Evolutionary conservation across 1,140 invertebrate species (phyloP), one percentile per base, ranked within the genome.

Genomic region (Bombus sibiricus): DNA sequence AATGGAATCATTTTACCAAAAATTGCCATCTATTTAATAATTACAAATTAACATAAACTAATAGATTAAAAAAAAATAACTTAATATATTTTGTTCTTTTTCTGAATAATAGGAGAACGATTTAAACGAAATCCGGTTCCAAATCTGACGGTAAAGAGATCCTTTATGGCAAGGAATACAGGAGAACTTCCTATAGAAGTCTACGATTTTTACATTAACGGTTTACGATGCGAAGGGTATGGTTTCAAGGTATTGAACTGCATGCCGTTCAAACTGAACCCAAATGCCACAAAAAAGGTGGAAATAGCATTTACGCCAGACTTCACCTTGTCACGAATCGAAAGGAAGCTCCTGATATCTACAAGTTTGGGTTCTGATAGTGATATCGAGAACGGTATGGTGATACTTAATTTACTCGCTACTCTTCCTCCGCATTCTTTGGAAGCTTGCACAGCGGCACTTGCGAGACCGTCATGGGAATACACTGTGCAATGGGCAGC

Each of bases 251-350:
- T 99, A 34, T 94, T 98, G 37, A 97, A 99, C 91, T 99, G 99
- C 94, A 95, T 96, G 41, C 96, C 97, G 18, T 98, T 99, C 93
- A 95, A 96, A 66, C 95, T 99, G 62, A 94, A 95, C 80, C 98
- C 98, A 28, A 99, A 99, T 94, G 96, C 96, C 18, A 97, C 97
- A n/a, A 96, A 96, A 89, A 97, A 97, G 93, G 97, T 99, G 47
- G 98, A 99, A 91, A 98, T 99, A 89, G 97, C 98, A 80, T 99
- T 99, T 94, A 98, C 98, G 1, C 97, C 99, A 13, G 99, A 99
- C 95, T 99, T 99, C 92, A 98, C 98, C 8, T 95, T 99, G 83
- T 97, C 98, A 0, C 96, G 97, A 83, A 96, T 98, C 41, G 96
- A 97, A 85, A 96, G 98, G 28, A 94, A 96, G 66, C 95, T 97